phyloP scores from a whole-genome alignment of 1,140 invertebrate species.

The Sitobion miscanthi region DNA sequence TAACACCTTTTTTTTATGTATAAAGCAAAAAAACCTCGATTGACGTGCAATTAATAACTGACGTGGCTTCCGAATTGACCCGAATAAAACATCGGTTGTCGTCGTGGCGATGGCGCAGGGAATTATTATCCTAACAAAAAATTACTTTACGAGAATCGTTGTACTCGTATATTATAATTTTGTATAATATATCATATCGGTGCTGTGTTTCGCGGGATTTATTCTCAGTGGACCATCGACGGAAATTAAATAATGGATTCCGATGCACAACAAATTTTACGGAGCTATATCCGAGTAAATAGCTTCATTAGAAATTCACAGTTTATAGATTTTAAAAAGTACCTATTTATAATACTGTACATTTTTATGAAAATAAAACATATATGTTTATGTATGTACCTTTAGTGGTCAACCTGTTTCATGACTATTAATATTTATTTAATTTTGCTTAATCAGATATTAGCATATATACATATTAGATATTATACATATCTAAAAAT shows the following conservation, averaged over 20 bases:
- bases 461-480: too few relatives aligned
- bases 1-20: background rate
- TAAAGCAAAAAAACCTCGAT: background rate
- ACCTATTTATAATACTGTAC: background rate
- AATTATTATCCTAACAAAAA: background rate
- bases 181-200: background rate
- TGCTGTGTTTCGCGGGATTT: background rate
- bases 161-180: background rate
- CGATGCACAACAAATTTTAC: background rate
- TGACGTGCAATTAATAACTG: background rate
- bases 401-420: background rate
- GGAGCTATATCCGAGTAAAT: background rate
- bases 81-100: background rate
- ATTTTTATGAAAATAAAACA: background rate
- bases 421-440: background rate
- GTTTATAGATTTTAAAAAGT: background rate
- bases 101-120: background rate
- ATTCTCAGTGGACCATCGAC: background rate
- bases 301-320: background rate
- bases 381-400: background rate
- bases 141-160: background rate
- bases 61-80: background rate
- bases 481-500: background rate
- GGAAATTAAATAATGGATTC: background rate
- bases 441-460: background rate